A percentile compares a stretch with the other conserved stretches of the same genome.
These are phyloP conservation scores for Mirounga angustirostris DNA, from an alignment of 2,113 vertebrate species.

Conservation along the genomic window DNA sequence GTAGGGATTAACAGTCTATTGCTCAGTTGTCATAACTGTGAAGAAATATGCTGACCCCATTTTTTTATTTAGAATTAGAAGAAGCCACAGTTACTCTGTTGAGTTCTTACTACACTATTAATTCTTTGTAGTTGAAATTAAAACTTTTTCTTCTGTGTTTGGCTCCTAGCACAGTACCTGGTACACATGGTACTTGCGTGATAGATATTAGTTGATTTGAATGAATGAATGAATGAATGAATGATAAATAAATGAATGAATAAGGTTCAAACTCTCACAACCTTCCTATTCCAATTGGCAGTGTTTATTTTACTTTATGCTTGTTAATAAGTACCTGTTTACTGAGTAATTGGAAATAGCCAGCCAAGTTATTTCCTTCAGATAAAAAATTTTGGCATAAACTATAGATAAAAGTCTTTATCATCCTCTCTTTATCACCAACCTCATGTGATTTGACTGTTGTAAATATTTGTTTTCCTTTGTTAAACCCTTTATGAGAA, in stretches of 20 bases:
- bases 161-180: neutral
- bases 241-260: neutral
- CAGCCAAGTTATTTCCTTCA: conserved; percentile 28
- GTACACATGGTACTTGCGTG: neutral
- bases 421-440: conserved; percentile 1
- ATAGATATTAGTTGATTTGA: neutral
- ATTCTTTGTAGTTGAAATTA: conserved; percentile 58
- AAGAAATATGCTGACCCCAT: neutral
- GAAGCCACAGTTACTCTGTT: neutral
- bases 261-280: conserved; percentile 21
- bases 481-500: conserved; percentile 4
- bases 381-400: neutral
- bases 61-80: conserved; percentile 70
- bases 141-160: conserved; percentile 36
- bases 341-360: neutral
- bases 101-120: neutral
- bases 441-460: neutral
- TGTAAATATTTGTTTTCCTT: conserved; percentile 57
- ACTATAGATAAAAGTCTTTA: conserved; percentile 1
- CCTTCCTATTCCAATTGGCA: neutral
- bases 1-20: neutral
- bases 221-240: neutral
- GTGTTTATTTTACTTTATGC: neutral
- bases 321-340: neutral
- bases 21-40: neutral